A percentile compares a stretch with the other conserved stretches of the same genome.
Evolutionary conservation across 2,888 invertebrate species (phyloP).

Genomic region (Anodontia alba): DNA sequence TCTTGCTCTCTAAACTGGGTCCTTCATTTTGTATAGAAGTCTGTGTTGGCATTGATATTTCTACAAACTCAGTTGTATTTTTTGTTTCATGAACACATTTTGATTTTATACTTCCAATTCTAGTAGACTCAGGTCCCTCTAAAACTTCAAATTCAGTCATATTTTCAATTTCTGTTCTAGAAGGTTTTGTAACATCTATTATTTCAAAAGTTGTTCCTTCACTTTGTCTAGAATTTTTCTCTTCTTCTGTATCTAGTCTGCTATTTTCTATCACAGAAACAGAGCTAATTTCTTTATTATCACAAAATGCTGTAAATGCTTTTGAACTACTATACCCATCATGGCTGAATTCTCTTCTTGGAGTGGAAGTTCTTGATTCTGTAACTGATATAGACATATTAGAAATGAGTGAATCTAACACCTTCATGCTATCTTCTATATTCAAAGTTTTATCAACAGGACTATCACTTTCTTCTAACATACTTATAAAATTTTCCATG

Average conservation of each 20-base stretch:
- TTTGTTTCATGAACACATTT: constrained; percentile 27
- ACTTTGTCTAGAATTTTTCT: constrained; percentile 40
- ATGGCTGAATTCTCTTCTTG: constrained; percentile 46
- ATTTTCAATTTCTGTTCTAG: constrained; percentile 19
- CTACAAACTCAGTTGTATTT: constrained; percentile 62
- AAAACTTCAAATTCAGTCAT: constrained; percentile 58
- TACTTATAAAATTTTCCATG: constrained; percentile 75
- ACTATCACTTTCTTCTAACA: constrained; percentile 72
- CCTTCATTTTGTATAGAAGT: constrained; percentile 10
- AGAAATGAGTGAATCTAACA: constrained; percentile 65
- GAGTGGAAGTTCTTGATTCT: constrained; percentile 57
- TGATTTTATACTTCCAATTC: constrained; percentile 16
- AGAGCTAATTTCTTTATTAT: constrained; percentile 54
- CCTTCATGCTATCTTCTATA: constrained; percentile 67
- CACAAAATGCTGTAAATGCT: constrained; percentile 43
- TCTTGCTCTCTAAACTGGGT: neutral
- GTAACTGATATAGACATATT: constrained; percentile 42
- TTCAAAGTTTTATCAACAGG: constrained; percentile 67
- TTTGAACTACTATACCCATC: constrained; percentile 32
- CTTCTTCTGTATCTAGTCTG: constrained; percentile 24
- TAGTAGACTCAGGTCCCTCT: constrained; percentile 14
- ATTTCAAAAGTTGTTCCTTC: constrained; percentile 67
- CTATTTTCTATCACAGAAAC: constrained; percentile 57
- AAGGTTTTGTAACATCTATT: constrained; percentile 39
- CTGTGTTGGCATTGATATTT: constrained; percentile 49